These are phyloP conservation scores for Thamnophis sirtalis DNA, from an alignment of 2,113 vertebrate genomes.

Conservation along the genomic window DNA sequence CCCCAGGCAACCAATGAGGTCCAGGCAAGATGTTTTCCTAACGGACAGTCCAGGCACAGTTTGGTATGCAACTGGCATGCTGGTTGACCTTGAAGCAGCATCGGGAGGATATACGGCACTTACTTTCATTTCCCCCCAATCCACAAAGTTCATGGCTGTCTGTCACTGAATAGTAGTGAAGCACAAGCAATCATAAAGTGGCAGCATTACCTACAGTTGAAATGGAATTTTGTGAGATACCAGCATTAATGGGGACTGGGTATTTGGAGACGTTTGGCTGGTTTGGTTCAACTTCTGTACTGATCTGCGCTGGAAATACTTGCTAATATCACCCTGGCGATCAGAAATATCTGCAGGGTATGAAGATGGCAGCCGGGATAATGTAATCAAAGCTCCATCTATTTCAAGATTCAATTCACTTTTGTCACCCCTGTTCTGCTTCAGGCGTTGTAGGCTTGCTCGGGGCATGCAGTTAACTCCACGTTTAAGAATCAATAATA, in stretches of 20 bases:
- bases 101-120: no score
- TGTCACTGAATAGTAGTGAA: background rate
- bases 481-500: no score
- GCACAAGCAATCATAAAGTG: background rate
- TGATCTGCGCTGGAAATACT: background rate
- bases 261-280: background rate
- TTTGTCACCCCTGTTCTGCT: no score
- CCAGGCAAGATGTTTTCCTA: no score
- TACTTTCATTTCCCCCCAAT: background rate
- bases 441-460: no score
- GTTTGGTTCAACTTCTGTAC: background rate
- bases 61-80: no score
- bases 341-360: no score
- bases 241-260: constrained; percentile 9
- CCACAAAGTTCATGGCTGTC: background rate
- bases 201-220: background rate
- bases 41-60: no score
- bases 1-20: no score
- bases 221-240: constrained; percentile 13
- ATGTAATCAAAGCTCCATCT: background rate
- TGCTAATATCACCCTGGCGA: rapidly evolving
- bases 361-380: background rate
- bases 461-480: no score
- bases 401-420: background rate
- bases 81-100: no score